Evolutionary conservation across 2,888 invertebrate species (phyloP), one percentile per base, ranked within the genome.

Genomic region (Apodemia mormo): DNA sequence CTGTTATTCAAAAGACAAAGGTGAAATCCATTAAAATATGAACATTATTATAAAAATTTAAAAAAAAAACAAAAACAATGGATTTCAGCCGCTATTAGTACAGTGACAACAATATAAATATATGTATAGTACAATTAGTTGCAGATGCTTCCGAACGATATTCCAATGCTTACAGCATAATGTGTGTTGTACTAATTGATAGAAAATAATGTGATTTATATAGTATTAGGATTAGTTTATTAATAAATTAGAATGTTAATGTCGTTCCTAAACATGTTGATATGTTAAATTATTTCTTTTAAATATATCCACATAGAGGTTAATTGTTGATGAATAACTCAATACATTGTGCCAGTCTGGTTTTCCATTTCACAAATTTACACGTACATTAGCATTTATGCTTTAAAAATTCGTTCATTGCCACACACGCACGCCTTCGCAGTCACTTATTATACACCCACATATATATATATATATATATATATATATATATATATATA

Each of bases 251-350:
- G 58, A 58, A 58, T 30, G 58, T 58, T 58, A 58, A 58, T 22
- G 58, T 58, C 30, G 58, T 58, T 58, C 58, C 58, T 58, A 58
- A 58, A 58, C 30, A 58, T 30, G 58, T 58, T 58, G 58, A 58
- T 30, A 56, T 22, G 56, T 58, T 58, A 10, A 10, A 58, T 29
- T 10, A 29, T 29, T 58, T 22, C n/a, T 54, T 22, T 54, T 54
- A 22, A n/a, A 52, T 52, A 7, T 54, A 22, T 54, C 54, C 22
- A 54, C 54, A 30, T 30, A 8, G 29, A 30, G 29, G 30, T 29
- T 30, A 29, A 56, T 30, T 29, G 29, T 30, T 58, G 58, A 30
- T 58, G 10, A 58, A 58, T 30, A 12, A 2, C 12, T 22, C 29
- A 9, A 22, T 6, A 56, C 22, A 22, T 40, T 40, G 40, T 8